Conservation (phyloP, 92 coral and sea anemone species). For the Phenganax marumi region DNA sequence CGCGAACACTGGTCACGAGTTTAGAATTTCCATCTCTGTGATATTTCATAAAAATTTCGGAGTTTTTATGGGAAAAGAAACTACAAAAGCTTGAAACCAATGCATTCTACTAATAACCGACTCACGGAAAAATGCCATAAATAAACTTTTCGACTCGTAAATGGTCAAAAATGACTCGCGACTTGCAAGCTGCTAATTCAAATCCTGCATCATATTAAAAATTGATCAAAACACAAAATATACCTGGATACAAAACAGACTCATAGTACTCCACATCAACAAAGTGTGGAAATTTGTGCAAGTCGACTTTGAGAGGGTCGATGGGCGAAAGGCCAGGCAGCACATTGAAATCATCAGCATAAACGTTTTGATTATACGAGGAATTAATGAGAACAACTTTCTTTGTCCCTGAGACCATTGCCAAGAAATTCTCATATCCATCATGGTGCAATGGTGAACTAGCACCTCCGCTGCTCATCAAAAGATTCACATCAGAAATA, state of each 20-base stretch:
- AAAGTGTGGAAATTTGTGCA: slow-evolving; percentile 65
- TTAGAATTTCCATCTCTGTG: too few species aligned
- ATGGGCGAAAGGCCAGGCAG: slow-evolving; percentile 79
- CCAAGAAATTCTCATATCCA: slow-evolving; percentile 82
- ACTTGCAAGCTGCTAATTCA: too few species aligned
- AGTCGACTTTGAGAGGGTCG: slow-evolving; percentile 75
- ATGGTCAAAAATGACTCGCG: too few species aligned
- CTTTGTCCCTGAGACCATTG: slow-evolving; percentile 80
- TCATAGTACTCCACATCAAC: slow-evolving; percentile 74
- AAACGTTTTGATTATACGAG: slow-evolving; percentile 64
- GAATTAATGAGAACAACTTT: slow-evolving; percentile 66
- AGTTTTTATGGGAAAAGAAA: too few species aligned
- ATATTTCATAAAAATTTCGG: too few species aligned
- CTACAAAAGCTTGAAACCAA: too few species aligned
- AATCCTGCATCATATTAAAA: neutral
- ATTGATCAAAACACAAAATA: neutral
- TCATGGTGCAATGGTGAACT: slow-evolving; percentile 93
- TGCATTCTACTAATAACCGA: too few species aligned
- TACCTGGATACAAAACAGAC: slow-evolving; percentile 73
- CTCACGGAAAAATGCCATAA: too few species aligned
- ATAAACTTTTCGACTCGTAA: too few species aligned
- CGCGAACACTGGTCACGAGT: too few species aligned
- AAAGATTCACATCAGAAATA: slow-evolving; percentile 61
- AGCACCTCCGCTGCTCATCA: slow-evolving; percentile 78
- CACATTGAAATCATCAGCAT: slow-evolving; percentile 69